Percentiles rank a stretch among this genome's conserved stretches.
These are phyloP conservation scores for Macroteleia sp. DNA, from an alignment of 2,888 invertebrate genomes.

Conservation along the genomic window DNA sequence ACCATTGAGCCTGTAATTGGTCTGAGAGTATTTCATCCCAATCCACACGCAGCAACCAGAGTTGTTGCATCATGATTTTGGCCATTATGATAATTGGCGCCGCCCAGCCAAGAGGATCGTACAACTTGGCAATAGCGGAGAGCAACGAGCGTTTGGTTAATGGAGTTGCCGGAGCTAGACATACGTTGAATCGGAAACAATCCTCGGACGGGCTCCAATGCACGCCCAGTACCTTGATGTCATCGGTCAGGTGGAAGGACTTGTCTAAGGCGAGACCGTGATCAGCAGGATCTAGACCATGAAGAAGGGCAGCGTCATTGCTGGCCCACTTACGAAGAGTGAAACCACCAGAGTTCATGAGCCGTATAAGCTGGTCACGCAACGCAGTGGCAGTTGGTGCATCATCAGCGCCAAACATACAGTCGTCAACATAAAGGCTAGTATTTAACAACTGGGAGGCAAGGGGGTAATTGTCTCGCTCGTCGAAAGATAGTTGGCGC, in stretches of 20 bases:
- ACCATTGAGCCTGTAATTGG: too few relatives aligned
- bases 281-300: neutral
- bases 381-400: too few relatives aligned
- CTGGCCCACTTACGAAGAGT: slow-evolving; percentile 5
- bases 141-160: too few relatives aligned
- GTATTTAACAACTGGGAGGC: neutral
- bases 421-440: too few relatives aligned
- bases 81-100: neutral
- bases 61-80: neutral
- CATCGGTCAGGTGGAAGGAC: neutral
- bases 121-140: neutral
- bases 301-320: neutral
- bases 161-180: too few relatives aligned
- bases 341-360: neutral
- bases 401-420: too few relatives aligned
- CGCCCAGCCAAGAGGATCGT: neutral
- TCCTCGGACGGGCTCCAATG: neutral
- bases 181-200: neutral
- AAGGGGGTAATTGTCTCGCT: neutral
- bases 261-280: slow-evolving; percentile 11
- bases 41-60: neutral
- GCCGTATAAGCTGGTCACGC: slow-evolving; percentile 17
- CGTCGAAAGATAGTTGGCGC: neutral
- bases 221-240: neutral
- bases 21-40: too few relatives aligned